Conservation (phyloP, 2,113 vertebrate genomes). For the Pyxicephalus adspersus region DNA sequence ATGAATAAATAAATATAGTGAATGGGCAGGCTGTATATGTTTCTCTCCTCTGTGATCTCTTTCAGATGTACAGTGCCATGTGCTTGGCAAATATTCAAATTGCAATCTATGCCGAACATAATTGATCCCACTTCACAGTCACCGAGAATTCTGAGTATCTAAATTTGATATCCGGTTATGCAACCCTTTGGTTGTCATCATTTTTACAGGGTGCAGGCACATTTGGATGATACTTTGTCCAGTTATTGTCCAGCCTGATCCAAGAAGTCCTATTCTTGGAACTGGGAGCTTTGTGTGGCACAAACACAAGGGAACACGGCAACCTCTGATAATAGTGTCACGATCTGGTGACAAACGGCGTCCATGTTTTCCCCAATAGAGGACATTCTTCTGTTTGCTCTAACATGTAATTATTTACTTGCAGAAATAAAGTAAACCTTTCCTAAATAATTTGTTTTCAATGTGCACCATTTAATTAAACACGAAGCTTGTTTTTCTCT, state of each 20-base stretch:
- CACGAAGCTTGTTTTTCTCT: no score
- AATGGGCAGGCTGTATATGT: neutral
- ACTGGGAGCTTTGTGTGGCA: conserved; percentile 5
- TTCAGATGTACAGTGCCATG: neutral
- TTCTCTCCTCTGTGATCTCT: neutral
- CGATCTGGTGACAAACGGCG: no score
- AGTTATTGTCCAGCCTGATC: conserved; percentile 43
- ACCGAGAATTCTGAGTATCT: conserved; percentile 32
- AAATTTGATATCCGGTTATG: conserved; percentile 28
- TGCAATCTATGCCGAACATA: conserved; percentile 2
- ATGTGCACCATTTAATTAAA: no score
- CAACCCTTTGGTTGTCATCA: neutral
- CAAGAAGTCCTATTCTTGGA: conserved; percentile 41
- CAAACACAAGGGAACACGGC: neutral
- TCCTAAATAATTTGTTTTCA: no score
- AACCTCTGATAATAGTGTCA: no score
- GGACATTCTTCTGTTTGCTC: no score
- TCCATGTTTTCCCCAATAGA: no score
- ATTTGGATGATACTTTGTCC: conserved; percentile 35
- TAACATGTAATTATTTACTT: no score
- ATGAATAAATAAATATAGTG: conserved; percentile 23
- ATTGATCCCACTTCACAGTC: conserved; percentile 18
- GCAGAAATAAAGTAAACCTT: no score
- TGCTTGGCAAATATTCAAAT: conserved; percentile 10
- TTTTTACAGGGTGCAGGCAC: neutral